Evolutionary conservation across 2,113 vertebrate genomes (phyloP), one percentile per base, ranked within the genome.

Genomic region (Aegithalos caudatus): DNA sequence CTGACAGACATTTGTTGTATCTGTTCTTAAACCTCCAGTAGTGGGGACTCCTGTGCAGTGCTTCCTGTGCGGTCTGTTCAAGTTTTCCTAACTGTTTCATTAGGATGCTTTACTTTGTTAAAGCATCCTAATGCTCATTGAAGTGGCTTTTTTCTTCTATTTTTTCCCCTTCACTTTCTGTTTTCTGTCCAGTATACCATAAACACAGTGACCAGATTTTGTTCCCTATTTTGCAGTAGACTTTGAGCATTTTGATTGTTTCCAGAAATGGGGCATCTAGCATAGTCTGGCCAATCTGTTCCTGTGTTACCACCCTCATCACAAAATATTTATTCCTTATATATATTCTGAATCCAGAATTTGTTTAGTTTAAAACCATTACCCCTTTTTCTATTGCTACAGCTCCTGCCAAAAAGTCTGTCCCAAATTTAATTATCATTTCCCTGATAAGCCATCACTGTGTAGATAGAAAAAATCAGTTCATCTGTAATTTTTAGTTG

Each of bases 111-210:
- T 69, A 51, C 47, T 11, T 11, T 11, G 12, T 10, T 40, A 40
- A 40, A 40, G 40, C 40, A 40, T 40, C 40, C 10, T 40, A 40
- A 40, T 40, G 40, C 12, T 40, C 14, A 21, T 89, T 80, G 48
- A 53, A 69, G 10, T 60, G 12, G 1, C 9, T n/a, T 76, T 42
- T 38, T 42, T 20, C 4, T 19, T 17, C 11, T 31, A 1, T 8
- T 25, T 69, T 31, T 20, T 4, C 2, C 8, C 2, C 4, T 71
- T 31, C 11, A 40, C 1, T 53, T 35, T 4, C 14, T 11, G 1
- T 85, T 64, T 94, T 77, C 54, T 69, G 17, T 65, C 28, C 54
- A 60, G 19, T 37, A 42, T 40, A 18, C 28, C 27, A 47, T 22
- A 50, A 28, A 45, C 35, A 31, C 61, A 70, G 9, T 1, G 2